phyloP scores from a whole-genome alignment of 2,888 invertebrate species.

The Antheraea assamensis region DNA sequence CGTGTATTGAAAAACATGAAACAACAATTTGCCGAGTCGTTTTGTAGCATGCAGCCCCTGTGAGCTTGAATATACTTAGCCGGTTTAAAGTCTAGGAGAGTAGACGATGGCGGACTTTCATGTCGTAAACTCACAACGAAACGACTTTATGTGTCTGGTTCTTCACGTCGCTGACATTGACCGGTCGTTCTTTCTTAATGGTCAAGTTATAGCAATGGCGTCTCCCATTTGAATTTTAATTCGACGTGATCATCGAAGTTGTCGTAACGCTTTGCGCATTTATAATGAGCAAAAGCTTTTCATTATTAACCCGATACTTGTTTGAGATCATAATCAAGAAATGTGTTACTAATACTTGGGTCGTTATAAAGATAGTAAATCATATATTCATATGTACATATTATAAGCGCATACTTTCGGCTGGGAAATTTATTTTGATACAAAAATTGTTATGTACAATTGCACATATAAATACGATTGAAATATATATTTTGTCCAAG shows the following conservation, averaged over 20 bases:
- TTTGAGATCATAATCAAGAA: constrained; percentile 7
- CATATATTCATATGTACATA: not conserved
- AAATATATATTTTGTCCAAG: too few species aligned
- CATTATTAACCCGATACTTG: constrained; percentile 10
- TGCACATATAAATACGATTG: too few species aligned
- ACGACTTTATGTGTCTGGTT: constrained; percentile 54
- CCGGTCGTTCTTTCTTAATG: constrained; percentile 59
- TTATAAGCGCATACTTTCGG: not conserved
- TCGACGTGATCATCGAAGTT: constrained; percentile 53
- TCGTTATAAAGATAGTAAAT: not conserved
- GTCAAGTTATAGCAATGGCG: constrained; percentile 58
- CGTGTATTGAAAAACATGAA: constrained; percentile 54
- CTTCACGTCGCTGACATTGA: constrained; percentile 50
- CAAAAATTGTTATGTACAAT: too few species aligned
- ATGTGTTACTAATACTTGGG: not conserved
- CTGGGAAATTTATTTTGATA: not conserved
- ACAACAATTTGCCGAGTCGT: constrained; percentile 56
- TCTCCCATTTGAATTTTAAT: constrained; percentile 66
- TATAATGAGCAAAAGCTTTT: constrained; percentile 31
- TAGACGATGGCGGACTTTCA: constrained; percentile 36
- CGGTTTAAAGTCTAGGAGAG: constrained; percentile 24
- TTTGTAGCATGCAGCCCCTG: constrained; percentile 46
- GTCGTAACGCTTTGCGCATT: constrained; percentile 39
- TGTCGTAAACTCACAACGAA: constrained; percentile 66
- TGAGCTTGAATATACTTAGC: constrained; percentile 28